Evolutionary conservation across 2,888 invertebrate species (phyloP), one percentile per base, ranked within the genome.

Genomic region (Ichneumoninae sp.): DNA sequence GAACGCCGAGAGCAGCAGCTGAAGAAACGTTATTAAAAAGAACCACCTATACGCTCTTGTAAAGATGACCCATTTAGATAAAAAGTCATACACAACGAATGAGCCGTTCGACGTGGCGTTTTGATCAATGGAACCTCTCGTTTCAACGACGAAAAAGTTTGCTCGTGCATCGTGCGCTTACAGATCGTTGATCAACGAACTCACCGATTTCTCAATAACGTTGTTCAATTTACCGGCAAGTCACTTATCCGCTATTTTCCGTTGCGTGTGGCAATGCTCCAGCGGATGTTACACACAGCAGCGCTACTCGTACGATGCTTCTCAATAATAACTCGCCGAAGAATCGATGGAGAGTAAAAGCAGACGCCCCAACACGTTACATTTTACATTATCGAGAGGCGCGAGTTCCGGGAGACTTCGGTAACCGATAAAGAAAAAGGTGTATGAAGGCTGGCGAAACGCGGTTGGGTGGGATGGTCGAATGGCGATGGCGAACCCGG

Each of bases 31-130:
- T 62, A 80, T 84, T 71, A 76, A 82, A 50, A 30, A 44, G 62
- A 62, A 30, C 30, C 50, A 69, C 60, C 50, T 54, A 30, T 71
- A 66, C 33, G 80, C 54, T n/a, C 65, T 81, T 78, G 72, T 74
- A 57, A 54, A 80, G 82, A 82, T 84, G 79, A 76, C 82, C 84
- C 52, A 79, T 72, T 82, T 82, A 76, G 82, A 84, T 84, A 54
- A 76, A 62, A 62, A 30, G 52, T 62, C 26, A 22, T 66, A 71
- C 62, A 36, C 52, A 52, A 13, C 30, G 78, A 82, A 79, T 82
- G 82, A 82, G 66, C 60, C 62, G 79, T 84, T 76, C 62, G 44
- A 66, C 66, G 47, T 26, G 65, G 19, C 6, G 60, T 30, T 62
- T 62, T 54, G 52, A 68, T 84, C 60, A 47, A 81, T 79, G 71